Conservation (phyloP, 2,113 vertebrate genomes). For the Pelmatolapia mariae region DNA sequence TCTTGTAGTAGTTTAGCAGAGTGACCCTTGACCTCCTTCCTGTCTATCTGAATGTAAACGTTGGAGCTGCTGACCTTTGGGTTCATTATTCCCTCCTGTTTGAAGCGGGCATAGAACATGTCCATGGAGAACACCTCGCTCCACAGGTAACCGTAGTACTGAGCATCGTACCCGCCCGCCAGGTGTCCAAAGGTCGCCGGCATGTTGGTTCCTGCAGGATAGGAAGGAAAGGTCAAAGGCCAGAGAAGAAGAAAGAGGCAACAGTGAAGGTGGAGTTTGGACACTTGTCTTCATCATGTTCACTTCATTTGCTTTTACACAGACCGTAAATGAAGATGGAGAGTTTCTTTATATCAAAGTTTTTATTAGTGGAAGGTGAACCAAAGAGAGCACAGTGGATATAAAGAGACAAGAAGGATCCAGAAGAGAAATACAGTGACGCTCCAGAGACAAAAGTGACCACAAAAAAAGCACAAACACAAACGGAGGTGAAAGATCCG, state of each 20-base stretch:
- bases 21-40: background rate
- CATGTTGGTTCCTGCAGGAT: slow-evolving; percentile 87
- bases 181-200: slow-evolving; percentile 93
- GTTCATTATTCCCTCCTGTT: slow-evolving; percentile 71
- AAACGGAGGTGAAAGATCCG: rapidly evolving
- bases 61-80: slow-evolving; percentile 23
- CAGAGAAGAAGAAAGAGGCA: background rate
- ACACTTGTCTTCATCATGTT: background rate
- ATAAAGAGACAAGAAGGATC: background rate
- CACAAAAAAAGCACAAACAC: background rate
- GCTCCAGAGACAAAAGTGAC: background rate
- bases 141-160: slow-evolving; percentile 98
- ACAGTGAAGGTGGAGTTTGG: background rate
- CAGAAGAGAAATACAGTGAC: background rate
- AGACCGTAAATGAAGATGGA: background rate
- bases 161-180: slow-evolving; percentile 91
- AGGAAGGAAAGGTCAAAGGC: background rate
- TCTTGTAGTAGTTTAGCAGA: background rate
- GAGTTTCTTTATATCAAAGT: background rate
- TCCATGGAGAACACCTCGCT: slow-evolving; percentile 98
- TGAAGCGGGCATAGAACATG: slow-evolving; percentile 96
- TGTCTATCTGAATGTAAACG: background rate
- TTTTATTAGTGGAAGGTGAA: background rate
- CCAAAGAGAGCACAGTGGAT: background rate
- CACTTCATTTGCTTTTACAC: background rate